phyloP scores from a whole-genome alignment of 2,888 invertebrate genomes.

The Sisyra terminalis region DNA sequence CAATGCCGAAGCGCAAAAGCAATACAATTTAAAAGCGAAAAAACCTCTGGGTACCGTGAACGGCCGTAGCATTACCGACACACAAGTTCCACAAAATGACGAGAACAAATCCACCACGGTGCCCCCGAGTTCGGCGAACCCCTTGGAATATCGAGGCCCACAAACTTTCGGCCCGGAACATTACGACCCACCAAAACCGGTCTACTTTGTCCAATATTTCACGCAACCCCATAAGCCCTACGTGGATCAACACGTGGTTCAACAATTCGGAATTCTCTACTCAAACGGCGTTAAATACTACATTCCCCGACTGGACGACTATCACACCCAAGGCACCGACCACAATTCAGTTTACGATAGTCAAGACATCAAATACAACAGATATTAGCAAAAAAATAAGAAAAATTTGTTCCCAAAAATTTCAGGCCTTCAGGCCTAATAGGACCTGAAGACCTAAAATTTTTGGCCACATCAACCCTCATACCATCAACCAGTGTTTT shows the following conservation, averaged over 20 bases:
- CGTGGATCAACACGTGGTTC: conserved; percentile 17
- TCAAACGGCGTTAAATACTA: conserved; percentile 26
- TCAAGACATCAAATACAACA: conserved; percentile 20
- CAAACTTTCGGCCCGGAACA: conserved; percentile 24
- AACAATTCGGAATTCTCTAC: conserved; percentile 25
- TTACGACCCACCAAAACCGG: conserved; percentile 19
- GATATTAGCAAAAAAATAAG: conserved; percentile 5
- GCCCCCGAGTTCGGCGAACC: conserved; percentile 9
- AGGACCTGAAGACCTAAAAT: no score
- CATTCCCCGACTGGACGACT: conserved; percentile 22
- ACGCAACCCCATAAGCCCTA: conserved; percentile 6
- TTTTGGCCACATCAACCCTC: no score
- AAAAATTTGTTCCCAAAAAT: no score
- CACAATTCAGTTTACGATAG: conserved; percentile 24
- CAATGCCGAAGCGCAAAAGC: conserved; percentile 1
- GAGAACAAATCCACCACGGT: neutral
- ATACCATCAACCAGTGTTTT: no score
- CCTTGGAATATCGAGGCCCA: conserved; percentile 23
- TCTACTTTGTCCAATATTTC: conserved; percentile 14
- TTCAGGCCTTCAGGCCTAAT: no score
- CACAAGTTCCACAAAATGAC: neutral
- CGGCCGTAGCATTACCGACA: neutral
- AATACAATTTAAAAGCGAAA: neutral
- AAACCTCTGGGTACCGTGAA: neutral
- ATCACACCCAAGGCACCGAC: conserved; percentile 13